Evolutionary conservation across 2,113 vertebrate genomes (phyloP).

Genomic region (Brachyhypopomus occidentalis): DNA sequence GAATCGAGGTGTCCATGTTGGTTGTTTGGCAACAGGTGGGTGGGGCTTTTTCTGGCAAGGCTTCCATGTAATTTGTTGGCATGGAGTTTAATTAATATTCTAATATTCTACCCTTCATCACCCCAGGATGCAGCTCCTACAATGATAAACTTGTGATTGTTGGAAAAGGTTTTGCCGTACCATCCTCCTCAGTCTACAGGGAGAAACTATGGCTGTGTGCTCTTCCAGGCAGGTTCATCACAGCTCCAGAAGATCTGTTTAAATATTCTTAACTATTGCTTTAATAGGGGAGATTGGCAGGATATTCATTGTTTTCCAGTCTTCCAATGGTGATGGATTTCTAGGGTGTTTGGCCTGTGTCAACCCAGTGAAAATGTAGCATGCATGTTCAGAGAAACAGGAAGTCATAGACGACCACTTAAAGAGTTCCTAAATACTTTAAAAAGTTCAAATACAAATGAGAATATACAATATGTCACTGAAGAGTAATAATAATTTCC

Average conservation of each 20-base stretch:
- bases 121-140: not conserved
- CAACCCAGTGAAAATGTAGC: too few relatives aligned
- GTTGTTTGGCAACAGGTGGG: not conserved
- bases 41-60: not conserved
- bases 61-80: not conserved
- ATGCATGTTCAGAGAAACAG: too few relatives aligned
- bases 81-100: not conserved
- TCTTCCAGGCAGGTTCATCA: not conserved
- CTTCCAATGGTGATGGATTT: not conserved
- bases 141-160: not conserved
- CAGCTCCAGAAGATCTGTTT: not conserved
- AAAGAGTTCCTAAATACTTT: too few relatives aligned
- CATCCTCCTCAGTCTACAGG: not conserved
- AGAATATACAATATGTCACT: too few relatives aligned
- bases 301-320: not conserved
- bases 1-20: not conserved
- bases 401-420: too few relatives aligned
- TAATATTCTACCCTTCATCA: too few relatives aligned
- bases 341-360: too few relatives aligned
- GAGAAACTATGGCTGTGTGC: not conserved
- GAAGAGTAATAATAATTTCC: too few relatives aligned
- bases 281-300: not conserved
- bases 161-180: not conserved
- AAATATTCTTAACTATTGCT: not conserved
- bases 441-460: too few relatives aligned